A percentile compares a stretch with the other conserved stretches of the same genome.
Evolutionary conservation across 2,797 vertebrate genomes (phyloP).

Genomic region (Tadarida brasiliensis): DNA sequence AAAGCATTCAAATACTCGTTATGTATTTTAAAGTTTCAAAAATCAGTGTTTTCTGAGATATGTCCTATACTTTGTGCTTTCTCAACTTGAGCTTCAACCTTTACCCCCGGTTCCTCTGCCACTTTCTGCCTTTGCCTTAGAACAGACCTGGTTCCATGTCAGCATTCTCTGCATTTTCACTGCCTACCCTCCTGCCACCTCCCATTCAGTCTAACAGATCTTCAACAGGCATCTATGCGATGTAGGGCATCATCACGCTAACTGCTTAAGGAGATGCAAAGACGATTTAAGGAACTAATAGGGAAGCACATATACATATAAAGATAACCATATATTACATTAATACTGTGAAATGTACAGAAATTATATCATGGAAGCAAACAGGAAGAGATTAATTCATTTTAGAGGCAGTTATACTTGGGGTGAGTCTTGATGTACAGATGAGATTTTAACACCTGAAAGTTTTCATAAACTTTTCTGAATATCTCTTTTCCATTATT

Average conservation of each 20-base stretch:
- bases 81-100: background rate
- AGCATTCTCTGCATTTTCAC: background rate
- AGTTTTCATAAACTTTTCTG: background rate
- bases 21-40: conserved; percentile 28
- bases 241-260: background rate
- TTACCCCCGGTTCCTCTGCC: background rate
- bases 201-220: background rate
- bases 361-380: background rate
- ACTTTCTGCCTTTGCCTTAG: background rate
- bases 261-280: background rate
- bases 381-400: background rate
- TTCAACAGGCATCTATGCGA: background rate
- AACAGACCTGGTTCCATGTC: background rate
- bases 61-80: background rate
- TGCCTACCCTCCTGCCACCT: background rate
- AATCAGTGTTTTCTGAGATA: background rate
- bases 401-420: background rate
- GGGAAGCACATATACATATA: background rate
- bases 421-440: background rate
- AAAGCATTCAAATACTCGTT: conserved; percentile 7
- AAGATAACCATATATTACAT: background rate
- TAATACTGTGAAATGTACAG: background rate
- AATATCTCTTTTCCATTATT: background rate
- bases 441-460: background rate
- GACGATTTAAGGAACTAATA: background rate